phyloP scores from a whole-genome alignment of 1,140 invertebrate genomes.

The Drosophila willistoni region DNA sequence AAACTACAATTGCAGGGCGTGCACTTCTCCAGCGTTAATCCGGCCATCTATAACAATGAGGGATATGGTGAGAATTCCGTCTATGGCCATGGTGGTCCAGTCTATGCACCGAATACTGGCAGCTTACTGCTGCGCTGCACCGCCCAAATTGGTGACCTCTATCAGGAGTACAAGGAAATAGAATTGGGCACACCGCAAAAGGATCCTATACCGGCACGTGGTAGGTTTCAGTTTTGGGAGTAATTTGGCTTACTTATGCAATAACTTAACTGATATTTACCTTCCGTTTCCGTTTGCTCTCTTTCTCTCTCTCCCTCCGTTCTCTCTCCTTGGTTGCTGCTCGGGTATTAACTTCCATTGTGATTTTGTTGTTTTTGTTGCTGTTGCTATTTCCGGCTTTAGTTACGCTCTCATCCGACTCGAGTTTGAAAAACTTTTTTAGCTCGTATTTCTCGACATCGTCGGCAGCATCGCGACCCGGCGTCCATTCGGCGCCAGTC shows the following conservation, averaged over 20 bases:
- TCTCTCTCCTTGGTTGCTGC: background rate
- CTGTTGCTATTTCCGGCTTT: conserved; percentile 31
- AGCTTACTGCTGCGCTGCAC: conserved; percentile 84
- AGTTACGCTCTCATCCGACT: conserved; percentile 79
- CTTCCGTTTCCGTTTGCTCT: conserved; percentile 57
- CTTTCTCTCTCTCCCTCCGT: conserved; percentile 19
- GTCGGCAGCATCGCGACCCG: conserved; percentile 45
- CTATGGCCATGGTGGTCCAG: conserved; percentile 46
- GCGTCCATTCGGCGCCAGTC: conserved; percentile 48
- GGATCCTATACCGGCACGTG: conserved; percentile 85
- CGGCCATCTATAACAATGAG: conserved; percentile 45
- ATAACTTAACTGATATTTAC: conserved; percentile 50
- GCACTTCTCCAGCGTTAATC: conserved; percentile 73
- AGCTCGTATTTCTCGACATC: conserved; percentile 66
- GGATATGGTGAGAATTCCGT: conserved; percentile 59
- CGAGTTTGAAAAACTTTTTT: conserved; percentile 74
- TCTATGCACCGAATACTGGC: conserved; percentile 58
- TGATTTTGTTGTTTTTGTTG: background rate
- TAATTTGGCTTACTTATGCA: conserved; percentile 35
- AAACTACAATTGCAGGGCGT: conserved; percentile 82
- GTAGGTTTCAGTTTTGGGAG: conserved; percentile 66
- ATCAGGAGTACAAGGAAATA: conserved; percentile 84
- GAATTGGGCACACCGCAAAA: conserved; percentile 84
- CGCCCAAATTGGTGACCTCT: conserved; percentile 84
- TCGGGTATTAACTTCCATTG: conserved; percentile 21